A percentile compares a stretch with the other conserved stretches of the same genome.
phyloP scores from a whole-genome alignment of 2,888 invertebrate species.

The Epinotia nisella region DNA sequence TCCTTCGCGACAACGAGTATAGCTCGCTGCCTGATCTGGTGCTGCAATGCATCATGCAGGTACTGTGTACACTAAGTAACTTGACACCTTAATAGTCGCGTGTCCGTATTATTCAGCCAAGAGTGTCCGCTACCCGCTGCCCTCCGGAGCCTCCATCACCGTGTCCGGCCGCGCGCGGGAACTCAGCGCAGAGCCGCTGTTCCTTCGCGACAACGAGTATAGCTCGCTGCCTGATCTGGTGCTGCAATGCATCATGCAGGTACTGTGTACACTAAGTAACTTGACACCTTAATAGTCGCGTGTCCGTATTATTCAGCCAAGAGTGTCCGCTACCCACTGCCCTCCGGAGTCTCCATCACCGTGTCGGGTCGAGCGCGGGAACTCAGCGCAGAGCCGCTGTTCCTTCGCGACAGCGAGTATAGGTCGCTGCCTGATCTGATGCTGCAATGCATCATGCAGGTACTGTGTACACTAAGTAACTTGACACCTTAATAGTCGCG shows the following conservation, averaged over 20 bases:
- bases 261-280: constrained; percentile 49
- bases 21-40: constrained; percentile 91
- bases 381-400: constrained; percentile 87
- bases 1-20: constrained; percentile 87
- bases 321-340: constrained; percentile 88
- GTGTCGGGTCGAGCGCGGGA: constrained; percentile 88
- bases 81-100: too few relatives aligned
- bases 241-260: constrained; percentile 90
- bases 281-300: too few relatives aligned
- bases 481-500: too few relatives aligned
- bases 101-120: constrained; percentile 73
- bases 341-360: constrained; percentile 88
- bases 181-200: constrained; percentile 87
- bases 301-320: constrained; percentile 73
- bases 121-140: constrained; percentile 88
- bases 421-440: constrained; percentile 91
- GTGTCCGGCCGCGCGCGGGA: constrained; percentile 88
- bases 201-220: constrained; percentile 87
- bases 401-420: constrained; percentile 87
- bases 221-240: constrained; percentile 91
- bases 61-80: constrained; percentile 49
- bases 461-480: constrained; percentile 49
- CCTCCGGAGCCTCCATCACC: constrained; percentile 88
- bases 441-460: constrained; percentile 90
- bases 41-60: constrained; percentile 90